Evolutionary conservation across 2,797 vertebrate genomes (phyloP).

Genomic region (Scolopax bukidnonensis): DNA sequence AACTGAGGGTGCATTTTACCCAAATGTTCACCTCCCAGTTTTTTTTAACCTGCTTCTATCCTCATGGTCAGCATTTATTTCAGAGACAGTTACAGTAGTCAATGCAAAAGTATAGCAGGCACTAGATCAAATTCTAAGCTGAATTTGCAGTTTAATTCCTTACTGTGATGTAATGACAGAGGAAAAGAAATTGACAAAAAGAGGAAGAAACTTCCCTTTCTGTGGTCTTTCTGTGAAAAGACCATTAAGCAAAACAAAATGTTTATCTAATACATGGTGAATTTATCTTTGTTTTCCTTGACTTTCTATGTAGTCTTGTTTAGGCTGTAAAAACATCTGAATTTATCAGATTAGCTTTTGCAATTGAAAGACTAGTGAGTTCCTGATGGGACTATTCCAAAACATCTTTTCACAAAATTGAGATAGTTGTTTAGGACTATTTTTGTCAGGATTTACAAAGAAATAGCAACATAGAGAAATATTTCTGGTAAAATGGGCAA

Average conservation of each 20-base stretch:
- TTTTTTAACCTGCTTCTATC: not conserved
- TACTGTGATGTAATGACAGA: accelerated
- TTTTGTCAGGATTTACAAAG: not conserved
- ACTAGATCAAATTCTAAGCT: not conserved
- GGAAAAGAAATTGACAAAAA: not conserved
- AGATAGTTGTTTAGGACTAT: not conserved
- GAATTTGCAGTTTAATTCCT: not conserved
- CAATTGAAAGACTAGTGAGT: not conserved
- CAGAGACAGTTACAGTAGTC: not conserved
- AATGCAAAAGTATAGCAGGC: not conserved
- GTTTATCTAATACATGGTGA: not conserved
- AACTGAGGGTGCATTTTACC: not conserved
- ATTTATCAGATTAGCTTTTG: constrained; percentile 18
- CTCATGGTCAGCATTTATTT: not conserved
- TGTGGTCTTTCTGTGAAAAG: not conserved
- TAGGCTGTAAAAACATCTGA: constrained; percentile 2
- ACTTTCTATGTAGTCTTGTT: not conserved
- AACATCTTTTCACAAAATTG: not conserved
- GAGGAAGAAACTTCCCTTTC: not conserved
- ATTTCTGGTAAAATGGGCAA: not conserved
- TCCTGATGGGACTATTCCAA: not conserved
- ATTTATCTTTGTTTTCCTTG: not conserved
- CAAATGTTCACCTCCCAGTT: not conserved
- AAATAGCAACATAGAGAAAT: not conserved
- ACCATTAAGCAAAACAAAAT: not conserved